These are phyloP conservation scores for Heterotis niloticus DNA, from an alignment of 2,113 vertebrate genomes.

Conservation along the genomic window DNA sequence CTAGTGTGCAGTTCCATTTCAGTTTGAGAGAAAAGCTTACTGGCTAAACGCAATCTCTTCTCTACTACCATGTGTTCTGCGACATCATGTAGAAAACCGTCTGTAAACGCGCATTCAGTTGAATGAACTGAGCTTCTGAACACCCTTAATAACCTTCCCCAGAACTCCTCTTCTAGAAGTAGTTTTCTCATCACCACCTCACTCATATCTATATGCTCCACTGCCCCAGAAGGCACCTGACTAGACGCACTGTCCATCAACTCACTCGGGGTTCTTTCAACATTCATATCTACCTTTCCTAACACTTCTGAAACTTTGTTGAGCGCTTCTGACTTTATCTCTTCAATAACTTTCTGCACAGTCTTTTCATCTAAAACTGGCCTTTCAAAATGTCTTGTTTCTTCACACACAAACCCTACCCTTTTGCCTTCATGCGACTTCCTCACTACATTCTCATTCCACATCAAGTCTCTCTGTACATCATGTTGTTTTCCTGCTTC, in stretches of 20 bases:
- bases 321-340: slow-evolving; percentile 57
- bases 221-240: slow-evolving; percentile 35
- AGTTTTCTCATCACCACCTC: slow-evolving; percentile 38
- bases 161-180: slow-evolving; percentile 61
- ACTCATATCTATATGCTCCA: slow-evolving; percentile 29
- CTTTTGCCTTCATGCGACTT: slow-evolving; percentile 27
- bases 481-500: slow-evolving; percentile 45
- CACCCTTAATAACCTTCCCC: slow-evolving; percentile 50
- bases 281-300: slow-evolving; percentile 46
- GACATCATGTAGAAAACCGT: slow-evolving; percentile 36
- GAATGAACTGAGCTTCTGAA: slow-evolving; percentile 30
- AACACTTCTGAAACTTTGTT: slow-evolving; percentile 57
- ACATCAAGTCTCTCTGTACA: slow-evolving; percentile 49
- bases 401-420: slow-evolving; percentile 24
- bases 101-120: slow-evolving; percentile 15
- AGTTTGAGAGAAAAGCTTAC: slow-evolving; percentile 34
- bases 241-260: slow-evolving; percentile 41
- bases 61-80: slow-evolving; percentile 51
- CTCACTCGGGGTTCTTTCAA: slow-evolving; percentile 44
- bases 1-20: slow-evolving; percentile 22
- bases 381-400: slow-evolving; percentile 36
- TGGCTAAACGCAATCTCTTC: slow-evolving; percentile 46
- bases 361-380: slow-evolving; percentile 46
- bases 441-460: slow-evolving; percentile 42
- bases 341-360: slow-evolving; percentile 55